Evolutionary conservation across 2,113 vertebrate species (phyloP).

Genomic region (Myxocyprinus asiaticus): DNA sequence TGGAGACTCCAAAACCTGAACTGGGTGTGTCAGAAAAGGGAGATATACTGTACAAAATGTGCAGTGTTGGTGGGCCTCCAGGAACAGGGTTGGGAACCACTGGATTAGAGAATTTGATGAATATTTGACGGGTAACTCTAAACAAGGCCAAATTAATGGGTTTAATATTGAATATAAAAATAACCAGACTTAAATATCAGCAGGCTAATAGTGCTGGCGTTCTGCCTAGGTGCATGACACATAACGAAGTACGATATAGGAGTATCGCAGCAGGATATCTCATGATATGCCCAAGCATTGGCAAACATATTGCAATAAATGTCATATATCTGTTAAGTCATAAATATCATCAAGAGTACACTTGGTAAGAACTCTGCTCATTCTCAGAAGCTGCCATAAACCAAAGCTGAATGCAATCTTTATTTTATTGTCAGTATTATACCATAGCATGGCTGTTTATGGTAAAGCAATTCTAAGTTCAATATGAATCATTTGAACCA

Average conservation of each 20-base stretch:
- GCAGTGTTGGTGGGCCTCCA: no score
- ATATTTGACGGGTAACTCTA: not conserved
- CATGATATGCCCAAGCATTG: conserved; percentile 16
- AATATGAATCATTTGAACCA: not conserved
- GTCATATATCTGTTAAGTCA: conserved; percentile 2
- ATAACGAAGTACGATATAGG: conserved; percentile 2
- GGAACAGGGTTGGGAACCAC: no score
- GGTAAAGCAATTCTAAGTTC: not conserved
- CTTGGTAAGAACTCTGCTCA: conserved; percentile 17
- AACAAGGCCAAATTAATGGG: not conserved
- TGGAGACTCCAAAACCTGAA: no score
- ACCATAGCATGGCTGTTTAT: conserved; percentile 18
- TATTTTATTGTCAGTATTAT: not conserved
- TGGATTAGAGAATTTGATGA: not conserved
- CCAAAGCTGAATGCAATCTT: conserved; percentile 9
- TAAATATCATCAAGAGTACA: not conserved
- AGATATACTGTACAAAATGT: no score
- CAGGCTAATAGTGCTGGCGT: not conserved
- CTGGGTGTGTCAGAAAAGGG: no score
- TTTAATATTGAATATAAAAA: conserved; percentile 26
- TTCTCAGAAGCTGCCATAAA: no score
- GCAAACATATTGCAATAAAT: conserved; percentile 14
- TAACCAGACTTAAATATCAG: conserved; percentile 14
- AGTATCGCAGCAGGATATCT: conserved; percentile 34
- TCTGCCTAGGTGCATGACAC: not conserved